These are phyloP conservation scores for Antechinus flavipes DNA, from an alignment of 2,113 vertebrate species.

Conservation along the genomic window DNA sequence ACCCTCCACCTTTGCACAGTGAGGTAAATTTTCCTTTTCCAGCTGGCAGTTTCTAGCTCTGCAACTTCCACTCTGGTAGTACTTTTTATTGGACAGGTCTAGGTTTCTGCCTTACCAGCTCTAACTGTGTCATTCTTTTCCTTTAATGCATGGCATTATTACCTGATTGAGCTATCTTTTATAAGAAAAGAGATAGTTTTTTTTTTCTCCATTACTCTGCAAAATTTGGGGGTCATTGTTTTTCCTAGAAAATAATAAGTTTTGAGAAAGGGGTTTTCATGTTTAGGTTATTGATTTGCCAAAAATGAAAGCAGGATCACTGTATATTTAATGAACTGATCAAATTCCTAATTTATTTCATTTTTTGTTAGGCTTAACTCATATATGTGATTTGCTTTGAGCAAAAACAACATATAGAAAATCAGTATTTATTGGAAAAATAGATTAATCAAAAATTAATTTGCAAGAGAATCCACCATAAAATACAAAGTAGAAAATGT, in stretches of 20 bases:
- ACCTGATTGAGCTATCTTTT: constrained; percentile 13
- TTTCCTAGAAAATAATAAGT: background rate
- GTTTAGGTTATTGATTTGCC: background rate
- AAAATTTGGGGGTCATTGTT: constrained; percentile 4
- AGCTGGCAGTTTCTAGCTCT: background rate
- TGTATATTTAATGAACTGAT: background rate
- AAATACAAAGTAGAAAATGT: constrained; percentile 35
- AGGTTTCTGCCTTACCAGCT: constrained; percentile 7
- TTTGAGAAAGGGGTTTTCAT: constrained; percentile 32
- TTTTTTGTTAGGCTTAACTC: background rate
- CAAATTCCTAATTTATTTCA: background rate
- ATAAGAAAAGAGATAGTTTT: constrained; percentile 17
- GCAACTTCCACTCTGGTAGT: background rate
- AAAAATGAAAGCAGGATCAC: constrained; percentile 32
- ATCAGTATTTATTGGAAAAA: constrained; percentile 36
- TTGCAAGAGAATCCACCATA: constrained; percentile 2
- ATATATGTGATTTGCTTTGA: background rate
- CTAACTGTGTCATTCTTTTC: background rate
- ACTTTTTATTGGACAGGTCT: background rate
- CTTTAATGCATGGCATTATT: background rate
- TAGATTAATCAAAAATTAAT: background rate
- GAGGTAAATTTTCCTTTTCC: background rate
- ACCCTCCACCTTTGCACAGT: background rate
- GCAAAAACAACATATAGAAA: background rate
- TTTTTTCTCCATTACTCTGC: background rate